Base-by-base conservation (phyloP, 1,140 invertebrate genomes). In the Drosophila busckii region DNA sequence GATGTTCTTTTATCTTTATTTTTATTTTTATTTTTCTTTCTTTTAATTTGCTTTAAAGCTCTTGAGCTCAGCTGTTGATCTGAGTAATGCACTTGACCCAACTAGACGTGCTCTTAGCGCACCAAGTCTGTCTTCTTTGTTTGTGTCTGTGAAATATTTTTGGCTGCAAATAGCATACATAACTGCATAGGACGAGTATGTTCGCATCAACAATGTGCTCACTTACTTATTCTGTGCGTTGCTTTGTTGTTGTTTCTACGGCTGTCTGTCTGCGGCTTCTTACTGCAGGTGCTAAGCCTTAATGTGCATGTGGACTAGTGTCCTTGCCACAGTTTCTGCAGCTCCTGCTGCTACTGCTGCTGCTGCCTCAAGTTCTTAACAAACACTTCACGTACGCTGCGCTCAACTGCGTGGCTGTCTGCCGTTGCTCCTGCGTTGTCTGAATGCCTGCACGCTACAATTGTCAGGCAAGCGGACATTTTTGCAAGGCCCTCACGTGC, bases 381-480 rank as follows among this genome's bases (percentile, higher is more conserved):
- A 80, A 49, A 69, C 73, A 65, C 73, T 80, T 73, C 73, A 80
- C 73, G 73, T 80, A 80, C 68, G 52, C 58, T 62, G 61, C 73
- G 63, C 73, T 60, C 63, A 64, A 60, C 73, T 66, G 68, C 53
- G 68, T n/a, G n/a, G n/a, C 53, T 55, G 64, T 64, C 70, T 75
- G 70, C 34, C 46, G 37, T 17, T 38, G 37, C 19, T 41, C 31
- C 63, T 80, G 67, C 68, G 73, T 73, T 78, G 65, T 78, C 60
- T 82, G 60, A 82, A 82, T 82, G 75, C 75, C 64, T 67, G 68
- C 73, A 82, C 69, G 75, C 75, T 82, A 73, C 75, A 82, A 80
- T 80, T 80, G 73, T 80, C 73, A 80, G 82, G 75, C 73, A 82
- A 80, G 69, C 73, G 58, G 58, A 61, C 73, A 80, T 80, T 80